A percentile compares a stretch with the other conserved stretches of the same genome.
Evolutionary conservation across 1,140 invertebrate species (phyloP).

Genomic region (Drosophila eugracilis): DNA sequence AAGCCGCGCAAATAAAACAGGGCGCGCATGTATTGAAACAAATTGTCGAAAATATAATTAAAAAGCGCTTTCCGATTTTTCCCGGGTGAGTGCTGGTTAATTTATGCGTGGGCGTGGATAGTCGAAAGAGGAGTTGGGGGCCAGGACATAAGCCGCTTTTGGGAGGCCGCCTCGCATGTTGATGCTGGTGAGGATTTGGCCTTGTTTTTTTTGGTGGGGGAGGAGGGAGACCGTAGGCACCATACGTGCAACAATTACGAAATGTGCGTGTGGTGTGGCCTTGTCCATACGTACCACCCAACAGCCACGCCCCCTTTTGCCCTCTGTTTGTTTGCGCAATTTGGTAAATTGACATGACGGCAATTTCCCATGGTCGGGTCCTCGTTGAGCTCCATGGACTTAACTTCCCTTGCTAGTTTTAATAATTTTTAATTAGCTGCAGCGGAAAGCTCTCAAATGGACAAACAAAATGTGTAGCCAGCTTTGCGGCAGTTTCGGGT

Average conservation of each 20-base stretch:
- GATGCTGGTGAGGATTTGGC: constrained; percentile 49
- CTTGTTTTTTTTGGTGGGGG: constrained; percentile 14
- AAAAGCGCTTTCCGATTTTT: constrained; percentile 49
- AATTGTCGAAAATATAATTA: constrained; percentile 67
- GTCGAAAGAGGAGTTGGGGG: not conserved
- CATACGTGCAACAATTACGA: constrained; percentile 55
- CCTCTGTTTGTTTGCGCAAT: constrained; percentile 56
- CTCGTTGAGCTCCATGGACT: constrained; percentile 34
- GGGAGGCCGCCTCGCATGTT: constrained; percentile 2
- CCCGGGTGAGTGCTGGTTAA: constrained; percentile 39
- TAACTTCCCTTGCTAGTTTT: constrained; percentile 44
- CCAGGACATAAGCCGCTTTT: constrained; percentile 53
- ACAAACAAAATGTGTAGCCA: constrained; percentile 27
- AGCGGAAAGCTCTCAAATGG: constrained; percentile 34
- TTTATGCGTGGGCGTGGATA: constrained; percentile 30
- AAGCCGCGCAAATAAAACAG: constrained; percentile 52
- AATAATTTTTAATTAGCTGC: constrained; percentile 57
- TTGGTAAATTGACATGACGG: constrained; percentile 53
- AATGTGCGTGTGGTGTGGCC: constrained; percentile 32
- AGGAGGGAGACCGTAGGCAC: not conserved
- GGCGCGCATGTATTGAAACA: constrained; percentile 46
- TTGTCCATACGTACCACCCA: not conserved
- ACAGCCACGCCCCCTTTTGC: not conserved
- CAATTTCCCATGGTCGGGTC: constrained; percentile 39
- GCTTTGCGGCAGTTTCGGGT: constrained; percentile 15